Percentiles rank a stretch among this genome's conserved stretches.
phyloP scores from a whole-genome alignment of 2,797 vertebrate genomes.

The Orestias chungarensis region DNA sequence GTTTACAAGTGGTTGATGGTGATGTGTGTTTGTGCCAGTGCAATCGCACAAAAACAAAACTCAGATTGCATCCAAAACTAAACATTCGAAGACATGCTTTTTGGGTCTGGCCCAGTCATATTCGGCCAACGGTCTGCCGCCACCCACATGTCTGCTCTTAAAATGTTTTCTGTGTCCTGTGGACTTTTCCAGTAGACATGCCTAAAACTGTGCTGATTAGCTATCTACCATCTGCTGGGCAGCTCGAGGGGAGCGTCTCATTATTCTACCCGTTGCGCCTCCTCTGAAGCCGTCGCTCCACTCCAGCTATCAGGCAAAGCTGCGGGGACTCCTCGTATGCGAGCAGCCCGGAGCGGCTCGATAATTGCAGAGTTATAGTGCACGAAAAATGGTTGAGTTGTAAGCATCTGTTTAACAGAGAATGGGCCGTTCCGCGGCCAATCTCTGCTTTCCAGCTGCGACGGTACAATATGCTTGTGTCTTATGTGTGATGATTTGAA shows the following conservation, averaged over 20 bases:
- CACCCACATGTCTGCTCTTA: conserved; percentile 28
- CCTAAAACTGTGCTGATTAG: conserved; percentile 62
- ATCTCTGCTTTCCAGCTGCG: conserved; percentile 29
- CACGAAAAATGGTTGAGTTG: conserved; percentile 43
- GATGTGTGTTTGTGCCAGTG: conserved; percentile 4
- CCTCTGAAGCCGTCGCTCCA: conserved; percentile 32
- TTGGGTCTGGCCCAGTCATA: conserved; percentile 8
- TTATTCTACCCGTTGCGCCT: conserved; percentile 58
- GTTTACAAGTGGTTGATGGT: conserved; percentile 6
- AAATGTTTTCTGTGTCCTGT: conserved; percentile 54
- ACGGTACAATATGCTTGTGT: conserved; percentile 35
- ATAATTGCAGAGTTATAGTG: conserved; percentile 45
- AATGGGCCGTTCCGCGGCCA: conserved; percentile 50
- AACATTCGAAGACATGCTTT: conserved; percentile 16
- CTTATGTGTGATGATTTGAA: conserved; percentile 19
- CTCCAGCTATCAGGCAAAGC: conserved; percentile 60
- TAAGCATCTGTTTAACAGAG: conserved; percentile 41
- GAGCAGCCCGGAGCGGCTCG: conserved; percentile 52
- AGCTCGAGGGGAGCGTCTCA: conserved; percentile 48
- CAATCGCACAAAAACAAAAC: conserved; percentile 15
- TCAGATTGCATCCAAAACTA: conserved; percentile 5
- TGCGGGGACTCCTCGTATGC: conserved; percentile 46
- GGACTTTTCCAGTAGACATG: conserved; percentile 48
- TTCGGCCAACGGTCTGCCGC: conserved; percentile 38
- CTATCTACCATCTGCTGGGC: conserved; percentile 69